Percentiles rank a stretch among this genome's conserved stretches.
Conservation (phyloP, 2,113 vertebrate genomes). For the Dasyornis broadbenti region DNA sequence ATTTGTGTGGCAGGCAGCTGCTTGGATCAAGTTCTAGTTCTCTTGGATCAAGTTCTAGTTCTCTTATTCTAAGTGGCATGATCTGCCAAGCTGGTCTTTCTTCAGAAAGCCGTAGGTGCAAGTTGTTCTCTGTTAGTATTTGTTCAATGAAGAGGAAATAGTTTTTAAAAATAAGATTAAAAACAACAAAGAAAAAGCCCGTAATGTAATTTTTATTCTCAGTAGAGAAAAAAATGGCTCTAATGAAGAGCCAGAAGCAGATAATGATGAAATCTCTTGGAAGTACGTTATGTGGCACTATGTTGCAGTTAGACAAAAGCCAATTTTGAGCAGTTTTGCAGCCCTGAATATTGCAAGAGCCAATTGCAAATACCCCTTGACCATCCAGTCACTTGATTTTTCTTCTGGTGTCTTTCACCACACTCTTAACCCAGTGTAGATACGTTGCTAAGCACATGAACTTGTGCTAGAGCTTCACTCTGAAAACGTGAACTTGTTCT, state of each 20-base stretch:
- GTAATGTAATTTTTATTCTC: neutral
- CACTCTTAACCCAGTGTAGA: neutral
- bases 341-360: neutral
- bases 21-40: neutral
- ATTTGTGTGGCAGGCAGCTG: neutral
- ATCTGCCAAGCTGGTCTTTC: neutral
- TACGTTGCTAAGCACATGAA: neutral
- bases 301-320: neutral
- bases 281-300: neutral
- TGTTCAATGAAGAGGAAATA: neutral
- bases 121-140: neutral
- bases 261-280: neutral
- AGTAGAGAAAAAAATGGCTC: neutral
- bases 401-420: neutral
- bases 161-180: neutral
- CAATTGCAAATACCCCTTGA: neutral
- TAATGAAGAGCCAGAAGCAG: neutral
- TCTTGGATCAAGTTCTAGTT: neutral
- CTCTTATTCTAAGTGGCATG: fast-evolving
- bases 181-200: fast-evolving
- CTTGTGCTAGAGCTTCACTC: neutral
- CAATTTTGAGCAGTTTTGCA: neutral
- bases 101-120: neutral
- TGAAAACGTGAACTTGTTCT: neutral
- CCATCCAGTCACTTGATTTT: neutral